A percentile compares a stretch with the other conserved stretches of the same genome.
Evolutionary conservation across 2,797 vertebrate species (phyloP).

Genomic region (Acipenser ruthenus): DNA sequence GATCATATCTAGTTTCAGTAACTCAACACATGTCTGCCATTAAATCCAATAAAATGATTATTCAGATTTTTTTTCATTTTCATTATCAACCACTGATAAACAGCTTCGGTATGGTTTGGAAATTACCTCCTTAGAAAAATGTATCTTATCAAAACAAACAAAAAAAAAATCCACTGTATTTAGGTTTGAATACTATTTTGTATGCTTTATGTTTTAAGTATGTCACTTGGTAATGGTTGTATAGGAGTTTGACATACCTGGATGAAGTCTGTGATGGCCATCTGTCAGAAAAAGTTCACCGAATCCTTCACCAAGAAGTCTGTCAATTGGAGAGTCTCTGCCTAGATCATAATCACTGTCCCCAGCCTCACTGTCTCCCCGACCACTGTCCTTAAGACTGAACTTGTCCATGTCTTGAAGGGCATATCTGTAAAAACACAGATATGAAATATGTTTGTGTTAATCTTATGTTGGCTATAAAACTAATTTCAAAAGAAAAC

Average conservation of each 20-base stretch:
- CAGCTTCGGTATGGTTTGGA: constrained; percentile 12
- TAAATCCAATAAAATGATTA: constrained; percentile 8
- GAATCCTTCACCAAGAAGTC: constrained; percentile 93
- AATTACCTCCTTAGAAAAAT: constrained; percentile 17
- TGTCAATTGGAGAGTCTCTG: constrained; percentile 93
- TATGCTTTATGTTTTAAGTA: no score
- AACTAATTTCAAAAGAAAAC: no score
- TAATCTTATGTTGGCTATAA: no score
- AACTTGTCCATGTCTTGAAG: constrained; percentile 98
- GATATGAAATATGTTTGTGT: constrained; percentile 3
- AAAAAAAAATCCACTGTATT: no score
- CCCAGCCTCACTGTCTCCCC: constrained; percentile 93
- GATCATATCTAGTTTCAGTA: constrained; percentile 26
- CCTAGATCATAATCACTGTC: constrained; percentile 97
- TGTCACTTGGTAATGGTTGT: no score
- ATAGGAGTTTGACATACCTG: constrained; percentile 66
- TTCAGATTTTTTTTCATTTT: constrained; percentile 11
- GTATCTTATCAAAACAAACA: constrained; percentile 11
- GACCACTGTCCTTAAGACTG: constrained; percentile 95
- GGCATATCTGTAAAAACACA: constrained; percentile 70
- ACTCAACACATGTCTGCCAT: no score
- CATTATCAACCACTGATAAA: constrained; percentile 19
- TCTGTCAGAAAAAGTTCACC: constrained; percentile 87
- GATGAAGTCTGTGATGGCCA: constrained; percentile 79
- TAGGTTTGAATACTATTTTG: no score